phyloP scores from a whole-genome alignment of 2,797 vertebrate genomes.

The Taeniopygia guttata region DNA sequence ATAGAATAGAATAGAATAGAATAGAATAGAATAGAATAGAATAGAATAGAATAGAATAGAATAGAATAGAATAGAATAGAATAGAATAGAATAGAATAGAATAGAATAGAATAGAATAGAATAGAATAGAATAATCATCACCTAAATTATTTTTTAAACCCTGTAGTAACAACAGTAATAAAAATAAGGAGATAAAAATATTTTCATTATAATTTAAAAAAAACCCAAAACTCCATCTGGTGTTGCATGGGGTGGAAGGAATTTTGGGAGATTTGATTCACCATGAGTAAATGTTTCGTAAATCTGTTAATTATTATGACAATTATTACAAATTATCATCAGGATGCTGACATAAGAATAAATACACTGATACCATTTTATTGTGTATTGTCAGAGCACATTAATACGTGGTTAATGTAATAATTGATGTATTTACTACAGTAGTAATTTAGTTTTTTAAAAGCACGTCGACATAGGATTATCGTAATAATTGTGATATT shows the following conservation, averaged over 20 bases:
- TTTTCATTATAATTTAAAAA: not conserved
- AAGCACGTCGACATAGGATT: not conserved
- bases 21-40: not conserved
- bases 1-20: not conserved
- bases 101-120: not conserved
- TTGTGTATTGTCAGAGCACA: not conserved
- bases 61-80: not conserved
- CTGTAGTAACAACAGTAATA: not conserved
- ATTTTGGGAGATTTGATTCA: conserved; percentile 33
- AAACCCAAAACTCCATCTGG: not conserved
- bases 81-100: not conserved
- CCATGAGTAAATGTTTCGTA: rapidly evolving
- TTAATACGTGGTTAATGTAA: not conserved
- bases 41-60: not conserved
- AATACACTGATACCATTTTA: not conserved
- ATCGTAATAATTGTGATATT: not conserved
- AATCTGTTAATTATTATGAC: not conserved
- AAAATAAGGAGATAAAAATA: not conserved
- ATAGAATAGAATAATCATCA: not conserved
- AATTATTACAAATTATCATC: not conserved
- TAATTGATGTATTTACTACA: not conserved
- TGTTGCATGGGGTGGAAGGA: conserved; percentile 9
- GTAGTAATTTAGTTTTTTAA: not conserved
- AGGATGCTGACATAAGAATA: not conserved
- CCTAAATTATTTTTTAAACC: not conserved